Evolutionary conservation across 2,113 vertebrate species (phyloP).

Genomic region (Morone chrysops): DNA sequence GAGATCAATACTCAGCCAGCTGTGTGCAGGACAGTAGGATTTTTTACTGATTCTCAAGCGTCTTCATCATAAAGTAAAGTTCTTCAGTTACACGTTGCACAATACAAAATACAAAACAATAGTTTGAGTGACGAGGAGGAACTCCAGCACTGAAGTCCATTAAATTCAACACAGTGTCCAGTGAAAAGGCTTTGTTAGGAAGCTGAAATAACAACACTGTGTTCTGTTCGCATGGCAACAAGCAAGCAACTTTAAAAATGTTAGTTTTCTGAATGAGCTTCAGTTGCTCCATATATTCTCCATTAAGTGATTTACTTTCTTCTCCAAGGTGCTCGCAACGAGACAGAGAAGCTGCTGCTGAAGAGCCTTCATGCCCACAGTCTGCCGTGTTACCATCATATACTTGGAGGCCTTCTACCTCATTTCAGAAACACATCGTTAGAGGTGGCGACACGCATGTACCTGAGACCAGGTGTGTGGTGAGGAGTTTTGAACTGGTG

Average conservation of each 20-base stretch:
- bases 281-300: too few species aligned
- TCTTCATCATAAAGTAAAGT: neutral
- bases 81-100: too few species aligned
- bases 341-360: slow-evolving; percentile 61
- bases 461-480: slow-evolving; percentile 65
- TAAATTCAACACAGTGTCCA: too few species aligned
- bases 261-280: too few species aligned
- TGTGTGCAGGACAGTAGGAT: neutral
- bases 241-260: too few species aligned
- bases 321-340: slow-evolving; percentile 51
- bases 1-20: neutral
- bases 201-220: too few species aligned
- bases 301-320: neutral
- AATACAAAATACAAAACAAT: too few species aligned
- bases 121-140: too few species aligned
- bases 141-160: too few species aligned
- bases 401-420: slow-evolving; percentile 50
- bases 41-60: neutral
- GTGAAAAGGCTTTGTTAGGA: too few species aligned
- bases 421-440: slow-evolving; percentile 50
- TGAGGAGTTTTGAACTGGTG: neutral
- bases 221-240: too few species aligned
- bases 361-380: slow-evolving; percentile 39
- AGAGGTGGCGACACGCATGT: slow-evolving; percentile 68
- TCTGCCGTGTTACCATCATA: slow-evolving; percentile 60